A percentile compares a stretch with the other conserved stretches of the same genome.
These are phyloP conservation scores for Serripes groenlandicus DNA, from an alignment of 2,888 invertebrate species.

Conservation along the genomic window DNA sequence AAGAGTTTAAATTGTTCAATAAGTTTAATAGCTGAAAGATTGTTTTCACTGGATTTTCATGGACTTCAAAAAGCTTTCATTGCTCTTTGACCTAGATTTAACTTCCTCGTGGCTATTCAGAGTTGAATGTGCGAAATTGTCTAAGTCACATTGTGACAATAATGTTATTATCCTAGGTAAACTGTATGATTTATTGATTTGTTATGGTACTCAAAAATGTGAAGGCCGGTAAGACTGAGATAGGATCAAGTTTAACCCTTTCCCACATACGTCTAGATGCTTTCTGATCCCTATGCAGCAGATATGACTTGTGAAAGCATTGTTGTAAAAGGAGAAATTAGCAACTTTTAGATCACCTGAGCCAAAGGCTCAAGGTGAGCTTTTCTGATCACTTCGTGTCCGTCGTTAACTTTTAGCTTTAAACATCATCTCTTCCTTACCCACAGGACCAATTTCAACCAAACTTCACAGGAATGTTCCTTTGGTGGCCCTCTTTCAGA, in stretches of 20 bases:
- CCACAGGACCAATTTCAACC: neutral
- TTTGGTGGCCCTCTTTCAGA: too few relatives aligned
- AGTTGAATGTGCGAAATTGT: neutral
- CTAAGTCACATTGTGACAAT: too few relatives aligned
- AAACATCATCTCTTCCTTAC: neutral
- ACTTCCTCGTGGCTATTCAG: neutral
- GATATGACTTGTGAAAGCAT: neutral
- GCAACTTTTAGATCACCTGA: too few relatives aligned
- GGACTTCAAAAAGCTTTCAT: neutral
- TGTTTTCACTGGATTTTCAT: too few relatives aligned
- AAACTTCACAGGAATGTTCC: neutral
- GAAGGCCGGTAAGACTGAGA: too few relatives aligned
- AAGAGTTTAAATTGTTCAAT: neutral
- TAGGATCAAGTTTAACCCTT: neutral
- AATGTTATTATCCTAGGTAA: neutral
- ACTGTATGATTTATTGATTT: neutral
- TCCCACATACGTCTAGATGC: neutral
- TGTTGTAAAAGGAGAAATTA: neutral
- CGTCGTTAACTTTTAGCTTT: too few relatives aligned
- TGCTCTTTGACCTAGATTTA: conserved; percentile 1
- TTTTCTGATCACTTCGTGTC: too few relatives aligned
- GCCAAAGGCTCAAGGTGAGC: too few relatives aligned
- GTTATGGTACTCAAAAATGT: neutral
- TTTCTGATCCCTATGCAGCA: too few relatives aligned
- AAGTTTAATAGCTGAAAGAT: neutral